A percentile compares a stretch with the other conserved stretches of the same genome.
Conservation (phyloP, 2,113 vertebrate genomes). For the Onychostruthus taczanowskii region DNA sequence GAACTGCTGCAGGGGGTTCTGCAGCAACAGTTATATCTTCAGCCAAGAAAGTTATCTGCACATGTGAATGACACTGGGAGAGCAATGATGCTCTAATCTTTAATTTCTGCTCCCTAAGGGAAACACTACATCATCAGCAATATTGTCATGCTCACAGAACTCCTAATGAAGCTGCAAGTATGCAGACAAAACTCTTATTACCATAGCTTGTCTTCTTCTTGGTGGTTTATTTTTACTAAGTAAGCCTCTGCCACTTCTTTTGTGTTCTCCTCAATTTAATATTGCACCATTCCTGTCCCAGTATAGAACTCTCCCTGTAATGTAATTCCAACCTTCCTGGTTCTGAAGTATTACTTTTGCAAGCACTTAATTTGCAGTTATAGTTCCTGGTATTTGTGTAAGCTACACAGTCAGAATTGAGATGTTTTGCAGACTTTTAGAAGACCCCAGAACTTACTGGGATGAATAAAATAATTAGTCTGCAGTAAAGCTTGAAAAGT, state of each 20-base stretch:
- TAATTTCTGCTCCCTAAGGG: not conserved
- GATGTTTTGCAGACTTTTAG: not conserved
- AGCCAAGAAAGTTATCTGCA: not conserved
- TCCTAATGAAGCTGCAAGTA: not conserved
- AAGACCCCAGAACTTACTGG: not conserved
- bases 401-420: not conserved
- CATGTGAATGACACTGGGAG: not conserved
- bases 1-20: not conserved
- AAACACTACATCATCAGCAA: not conserved
- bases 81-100: fast-evolving
- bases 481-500: not conserved
- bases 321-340: too few relatives aligned
- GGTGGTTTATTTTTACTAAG: not conserved
- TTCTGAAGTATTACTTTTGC: not conserved
- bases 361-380: not conserved
- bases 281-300: not conserved
- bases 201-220: not conserved
- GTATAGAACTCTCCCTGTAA: not conserved
- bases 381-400: not conserved
- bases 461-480: not conserved
- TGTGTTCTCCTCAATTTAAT: not conserved
- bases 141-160: not conserved
- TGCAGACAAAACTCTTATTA: not conserved
- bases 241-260: not conserved
- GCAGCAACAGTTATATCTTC: not conserved